Conservation (phyloP, 2,888 invertebrate genomes). For the Boloria euphrosyne region DNA sequence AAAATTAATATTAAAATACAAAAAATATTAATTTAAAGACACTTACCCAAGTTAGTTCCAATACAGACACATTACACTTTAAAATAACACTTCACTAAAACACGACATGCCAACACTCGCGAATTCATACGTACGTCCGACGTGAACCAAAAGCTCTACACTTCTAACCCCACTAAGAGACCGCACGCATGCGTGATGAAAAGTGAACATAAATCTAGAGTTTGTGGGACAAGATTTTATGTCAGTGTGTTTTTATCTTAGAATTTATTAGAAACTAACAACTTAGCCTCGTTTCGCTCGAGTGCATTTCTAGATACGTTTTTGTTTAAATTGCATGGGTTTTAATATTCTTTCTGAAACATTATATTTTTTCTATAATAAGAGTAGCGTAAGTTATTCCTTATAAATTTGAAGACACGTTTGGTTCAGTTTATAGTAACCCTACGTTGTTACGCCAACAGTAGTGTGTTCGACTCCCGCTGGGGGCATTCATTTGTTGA, state of each 20-base stretch:
- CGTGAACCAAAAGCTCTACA: constrained; percentile 23
- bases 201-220: constrained; percentile 35
- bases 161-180: constrained; percentile 36
- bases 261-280: constrained; percentile 9
- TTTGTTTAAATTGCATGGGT: too few species aligned
- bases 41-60: constrained; percentile 39
- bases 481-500: too few species aligned
- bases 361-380: too few species aligned
- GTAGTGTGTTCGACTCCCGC: too few species aligned
- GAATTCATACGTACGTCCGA: constrained; percentile 26
- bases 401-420: too few species aligned
- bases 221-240: constrained; percentile 36
- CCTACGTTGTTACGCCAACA: too few species aligned
- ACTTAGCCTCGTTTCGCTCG: neutral
- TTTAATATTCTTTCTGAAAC: too few species aligned
- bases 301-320: neutral
- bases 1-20: neutral
- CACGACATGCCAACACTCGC: constrained; percentile 40
- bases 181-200: constrained; percentile 36
- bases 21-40: neutral
- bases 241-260: constrained; percentile 36
- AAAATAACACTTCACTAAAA: constrained; percentile 39
- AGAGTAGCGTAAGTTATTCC: too few species aligned
- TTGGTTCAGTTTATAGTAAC: too few species aligned
- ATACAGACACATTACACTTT: constrained; percentile 34